phyloP scores from a whole-genome alignment of 1,140 invertebrate genomes.

The Schlechtendalia chinensis region DNA sequence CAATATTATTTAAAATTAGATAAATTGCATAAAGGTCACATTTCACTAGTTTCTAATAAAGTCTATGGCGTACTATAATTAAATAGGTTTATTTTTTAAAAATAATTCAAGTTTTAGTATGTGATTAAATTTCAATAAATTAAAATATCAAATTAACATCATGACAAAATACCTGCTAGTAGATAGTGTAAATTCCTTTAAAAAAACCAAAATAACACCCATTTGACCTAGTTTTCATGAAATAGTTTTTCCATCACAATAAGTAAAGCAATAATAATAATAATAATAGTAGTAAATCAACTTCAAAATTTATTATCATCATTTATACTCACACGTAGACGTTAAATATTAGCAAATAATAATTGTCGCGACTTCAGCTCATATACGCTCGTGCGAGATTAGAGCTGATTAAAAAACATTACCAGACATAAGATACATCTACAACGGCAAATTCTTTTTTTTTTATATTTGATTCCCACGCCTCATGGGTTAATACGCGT shows the following conservation, averaged over 20 bases:
- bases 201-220: background rate
- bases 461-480: slow-evolving; percentile 19
- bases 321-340: background rate
- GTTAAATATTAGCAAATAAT: slow-evolving; percentile 12
- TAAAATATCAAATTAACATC: background rate
- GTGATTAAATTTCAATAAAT: background rate
- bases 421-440: slow-evolving; percentile 15
- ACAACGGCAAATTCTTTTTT: background rate
- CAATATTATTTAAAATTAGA: background rate
- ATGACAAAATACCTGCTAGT: background rate
- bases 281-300: slow-evolving; percentile 14
- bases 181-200: no score
- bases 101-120: background rate
- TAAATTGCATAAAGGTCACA: background rate
- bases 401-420: slow-evolving; percentile 27
- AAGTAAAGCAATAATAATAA: background rate
- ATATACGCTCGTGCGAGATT: background rate
- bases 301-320: background rate
- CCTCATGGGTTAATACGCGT: background rate
- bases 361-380: background rate
- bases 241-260: background rate
- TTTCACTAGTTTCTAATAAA: background rate
- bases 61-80: no score
- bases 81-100: background rate
- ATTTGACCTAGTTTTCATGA: slow-evolving; percentile 15